phyloP scores from a whole-genome alignment of 92 coral and sea anemone species.

The Bergia puertoricense region DNA sequence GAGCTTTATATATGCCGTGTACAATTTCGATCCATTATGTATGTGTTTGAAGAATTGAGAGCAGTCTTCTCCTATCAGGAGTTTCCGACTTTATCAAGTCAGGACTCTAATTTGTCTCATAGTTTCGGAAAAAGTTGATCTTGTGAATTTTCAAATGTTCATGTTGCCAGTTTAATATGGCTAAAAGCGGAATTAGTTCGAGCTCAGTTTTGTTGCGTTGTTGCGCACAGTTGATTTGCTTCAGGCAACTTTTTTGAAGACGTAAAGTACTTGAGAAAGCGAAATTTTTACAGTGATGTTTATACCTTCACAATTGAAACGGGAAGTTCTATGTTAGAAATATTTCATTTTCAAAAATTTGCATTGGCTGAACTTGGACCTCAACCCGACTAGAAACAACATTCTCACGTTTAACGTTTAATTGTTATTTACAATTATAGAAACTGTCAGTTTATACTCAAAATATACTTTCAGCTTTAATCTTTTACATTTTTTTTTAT shows the following conservation, averaged over 20 bases:
- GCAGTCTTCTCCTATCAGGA: neutral
- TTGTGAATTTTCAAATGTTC: no score
- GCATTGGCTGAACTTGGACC: neutral
- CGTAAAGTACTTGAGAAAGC: conserved; percentile 8
- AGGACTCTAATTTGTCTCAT: no score
- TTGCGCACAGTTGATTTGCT: neutral
- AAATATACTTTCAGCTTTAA: neutral
- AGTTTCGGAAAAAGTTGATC: neutral
- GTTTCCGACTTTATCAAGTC: neutral
- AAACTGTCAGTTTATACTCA: neutral
- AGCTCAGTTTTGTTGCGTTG: neutral
- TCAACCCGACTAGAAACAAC: neutral
- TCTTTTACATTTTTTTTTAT: neutral
- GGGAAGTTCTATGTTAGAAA: neutral
- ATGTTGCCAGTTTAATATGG: no score
- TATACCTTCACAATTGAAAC: neutral
- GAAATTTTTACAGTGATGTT: neutral
- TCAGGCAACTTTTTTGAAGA: neutral
- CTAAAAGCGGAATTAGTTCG: neutral
- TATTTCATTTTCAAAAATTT: no score
- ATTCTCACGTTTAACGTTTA: no score
- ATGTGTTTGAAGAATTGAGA: no score
- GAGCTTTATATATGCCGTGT: no score
- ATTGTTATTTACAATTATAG: neutral
- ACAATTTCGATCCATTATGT: no score